Evolutionary conservation across 2,888 invertebrate genomes (phyloP), one percentile per base, ranked within the genome.

Genomic region (Himalopsyche japonica): DNA sequence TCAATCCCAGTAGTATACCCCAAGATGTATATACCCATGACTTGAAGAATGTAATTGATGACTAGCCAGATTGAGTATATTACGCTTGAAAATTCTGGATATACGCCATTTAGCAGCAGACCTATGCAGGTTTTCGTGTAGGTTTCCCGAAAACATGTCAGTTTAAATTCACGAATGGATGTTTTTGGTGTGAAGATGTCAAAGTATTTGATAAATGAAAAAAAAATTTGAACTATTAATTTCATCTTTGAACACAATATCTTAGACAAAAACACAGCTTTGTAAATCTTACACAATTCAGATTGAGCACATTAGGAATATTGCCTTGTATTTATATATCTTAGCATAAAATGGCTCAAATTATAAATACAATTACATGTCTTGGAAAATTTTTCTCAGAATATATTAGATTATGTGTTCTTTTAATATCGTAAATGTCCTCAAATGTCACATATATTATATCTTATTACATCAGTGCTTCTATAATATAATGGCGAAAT

Each of bases 91-190:
- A 20, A 43, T 24, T 27, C 76, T 3, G 86, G 84, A 34, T 80
- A 84, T 0, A 84, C 76, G 8, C 81, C 86, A 12, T 82, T 83
- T 8, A 83, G 8, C 4, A 32, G 15, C 76, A 86, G 76, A 0
- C 84, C 83, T n/a, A 81, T 43, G 30, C 76, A 79, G 3, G 43
- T 18, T 30, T n/a, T 81, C 4, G 64, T 78, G 79, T 79, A 84
- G 32, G 80, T 80, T 4, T 82, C 47, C 49, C 70, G 27, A 15
- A 70, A 70, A 27, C 70, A 70, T 20, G 70, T 30, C 70, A 70
- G 27, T 7, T 70, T 20, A 27, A 70, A 70, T 30, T 4, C 20
- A 70, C 12, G 6, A 27, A 27, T 27, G 15, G 70, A 70, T 27
- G 20, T 70, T 24, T 27, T 70, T 70, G 70, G 70, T 15, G 20